A percentile compares a stretch with the other conserved stretches of the same genome.
These are phyloP conservation scores for Cryptocephalus primarius DNA, from an alignment of 2,888 invertebrate species.

Conservation along the genomic window DNA sequence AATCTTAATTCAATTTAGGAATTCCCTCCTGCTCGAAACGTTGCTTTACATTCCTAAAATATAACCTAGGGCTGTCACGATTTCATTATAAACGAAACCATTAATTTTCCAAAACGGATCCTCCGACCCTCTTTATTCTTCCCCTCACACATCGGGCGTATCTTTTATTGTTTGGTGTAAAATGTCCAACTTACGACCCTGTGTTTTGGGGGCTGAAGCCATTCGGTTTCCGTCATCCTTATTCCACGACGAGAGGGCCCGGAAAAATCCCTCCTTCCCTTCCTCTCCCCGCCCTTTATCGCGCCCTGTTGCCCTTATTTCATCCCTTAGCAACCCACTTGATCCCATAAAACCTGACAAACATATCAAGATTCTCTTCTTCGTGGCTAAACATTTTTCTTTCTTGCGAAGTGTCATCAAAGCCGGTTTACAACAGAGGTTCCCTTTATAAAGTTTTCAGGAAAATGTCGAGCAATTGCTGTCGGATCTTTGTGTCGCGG, in stretches of 20 bases:
- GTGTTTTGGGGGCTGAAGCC: slow-evolving; percentile 9
- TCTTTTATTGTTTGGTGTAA: slow-evolving; percentile 11
- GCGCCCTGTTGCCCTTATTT: slow-evolving; percentile 9
- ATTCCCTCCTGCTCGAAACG: too few relatives aligned
- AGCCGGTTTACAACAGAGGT: slow-evolving; percentile 2
- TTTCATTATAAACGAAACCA: too few relatives aligned
- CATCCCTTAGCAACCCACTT: slow-evolving; percentile 24
- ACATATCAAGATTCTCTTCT: slow-evolving; percentile 33
- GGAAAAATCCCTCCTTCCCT: background rate
- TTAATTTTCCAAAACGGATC: too few relatives aligned
- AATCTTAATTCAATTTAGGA: too few relatives aligned
- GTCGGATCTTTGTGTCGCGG: too few relatives aligned
- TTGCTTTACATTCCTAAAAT: too few relatives aligned
- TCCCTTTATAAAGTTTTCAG: too few relatives aligned
- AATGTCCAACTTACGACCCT: slow-evolving; percentile 19
- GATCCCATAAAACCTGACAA: slow-evolving; percentile 36
- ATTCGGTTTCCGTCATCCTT: slow-evolving; percentile 18
- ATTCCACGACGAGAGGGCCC: background rate
- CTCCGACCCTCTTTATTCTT: too few relatives aligned
- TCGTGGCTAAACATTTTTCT: slow-evolving; percentile 14
- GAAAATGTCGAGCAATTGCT: too few relatives aligned
- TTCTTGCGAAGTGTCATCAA: slow-evolving; percentile 8
- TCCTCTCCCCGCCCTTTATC: slow-evolving; percentile 4
- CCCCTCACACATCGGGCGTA: too few relatives aligned
- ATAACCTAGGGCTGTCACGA: too few relatives aligned